These are phyloP conservation scores for Drosophila nannoptera DNA, from an alignment of 1,140 invertebrate genomes.

Conservation along the genomic window DNA sequence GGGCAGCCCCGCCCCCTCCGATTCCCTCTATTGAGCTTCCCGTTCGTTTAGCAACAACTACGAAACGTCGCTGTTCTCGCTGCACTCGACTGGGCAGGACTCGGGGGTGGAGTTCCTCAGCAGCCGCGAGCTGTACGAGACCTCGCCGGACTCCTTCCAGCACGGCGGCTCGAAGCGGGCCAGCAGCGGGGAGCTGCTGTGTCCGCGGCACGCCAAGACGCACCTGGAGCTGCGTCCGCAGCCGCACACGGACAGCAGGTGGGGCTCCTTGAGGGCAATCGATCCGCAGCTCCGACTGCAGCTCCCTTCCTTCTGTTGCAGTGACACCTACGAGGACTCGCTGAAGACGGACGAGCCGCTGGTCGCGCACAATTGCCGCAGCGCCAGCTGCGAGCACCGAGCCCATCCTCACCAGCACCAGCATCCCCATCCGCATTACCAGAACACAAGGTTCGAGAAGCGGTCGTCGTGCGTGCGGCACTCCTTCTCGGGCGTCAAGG, in stretches of 20 bases:
- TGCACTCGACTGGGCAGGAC: slow-evolving; percentile 89
- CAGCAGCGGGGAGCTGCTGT: slow-evolving; percentile 57
- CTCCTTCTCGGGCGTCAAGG: slow-evolving; percentile 78
- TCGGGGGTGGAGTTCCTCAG: slow-evolving; percentile 84
- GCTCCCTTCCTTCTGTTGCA: slow-evolving; percentile 43
- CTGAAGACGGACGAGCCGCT: slow-evolving; percentile 80
- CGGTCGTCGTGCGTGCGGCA: slow-evolving; percentile 66
- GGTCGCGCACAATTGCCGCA: slow-evolving; percentile 77
- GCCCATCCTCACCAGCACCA: slow-evolving; percentile 20
- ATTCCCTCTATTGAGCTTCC: not conserved
- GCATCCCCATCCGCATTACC: slow-evolving; percentile 55
- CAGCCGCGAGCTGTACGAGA: slow-evolving; percentile 81
- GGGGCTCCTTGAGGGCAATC: not conserved
- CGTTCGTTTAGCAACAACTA: slow-evolving; percentile 54
- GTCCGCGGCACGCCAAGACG: slow-evolving; percentile 70
- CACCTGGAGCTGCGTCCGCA: slow-evolving; percentile 64
- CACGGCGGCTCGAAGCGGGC: slow-evolving; percentile 57
- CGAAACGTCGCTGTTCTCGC: slow-evolving; percentile 86
- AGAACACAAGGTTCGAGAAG: slow-evolving; percentile 76
- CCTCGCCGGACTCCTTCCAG: slow-evolving; percentile 84
- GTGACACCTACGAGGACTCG: slow-evolving; percentile 85
- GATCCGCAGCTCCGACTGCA: not conserved
- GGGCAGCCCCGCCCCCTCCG: not conserved
- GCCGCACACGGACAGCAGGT: slow-evolving; percentile 67
- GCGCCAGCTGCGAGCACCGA: slow-evolving; percentile 82